Conservation (phyloP, 2,888 invertebrate genomes). For the Baronia brevicornis region DNA sequence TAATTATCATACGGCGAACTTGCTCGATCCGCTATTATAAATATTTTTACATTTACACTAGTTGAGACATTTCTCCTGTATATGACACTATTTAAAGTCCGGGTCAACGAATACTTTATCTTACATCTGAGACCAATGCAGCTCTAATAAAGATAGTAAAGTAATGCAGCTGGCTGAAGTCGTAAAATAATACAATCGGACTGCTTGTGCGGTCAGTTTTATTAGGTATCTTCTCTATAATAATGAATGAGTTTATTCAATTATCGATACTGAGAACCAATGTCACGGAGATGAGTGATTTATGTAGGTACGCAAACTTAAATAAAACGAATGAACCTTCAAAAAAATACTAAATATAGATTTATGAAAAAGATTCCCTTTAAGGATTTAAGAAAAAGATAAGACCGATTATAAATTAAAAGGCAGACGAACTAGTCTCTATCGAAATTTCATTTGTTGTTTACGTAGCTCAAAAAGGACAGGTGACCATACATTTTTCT, state of each 20-base stretch:
- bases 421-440: too few species aligned
- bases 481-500: too few species aligned
- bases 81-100: conserved; percentile 12
- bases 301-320: conserved; percentile 28
- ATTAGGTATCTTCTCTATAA: conserved; percentile 42
- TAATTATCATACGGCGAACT: too few species aligned
- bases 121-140: conserved; percentile 48
- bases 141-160: conserved; percentile 51
- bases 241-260: conserved; percentile 71
- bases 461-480: too few species aligned
- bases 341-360: too few species aligned
- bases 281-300: conserved; percentile 58
- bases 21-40: too few species aligned
- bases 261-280: conserved; percentile 62
- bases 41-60: conserved; percentile 11
- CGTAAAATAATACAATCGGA: conserved; percentile 62
- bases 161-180: conserved; percentile 61
- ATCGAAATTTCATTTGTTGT: too few species aligned
- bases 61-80: conserved; percentile 7
- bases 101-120: conserved; percentile 24
- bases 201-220: conserved; percentile 55
- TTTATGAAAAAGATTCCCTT: conserved; percentile 9
- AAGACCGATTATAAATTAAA: too few species aligned
- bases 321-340: too few species aligned
- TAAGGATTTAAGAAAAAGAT: too few species aligned